Base-by-base conservation (phyloP, 2,797 vertebrate species). In the Rousettus madagascariensis region DNA sequence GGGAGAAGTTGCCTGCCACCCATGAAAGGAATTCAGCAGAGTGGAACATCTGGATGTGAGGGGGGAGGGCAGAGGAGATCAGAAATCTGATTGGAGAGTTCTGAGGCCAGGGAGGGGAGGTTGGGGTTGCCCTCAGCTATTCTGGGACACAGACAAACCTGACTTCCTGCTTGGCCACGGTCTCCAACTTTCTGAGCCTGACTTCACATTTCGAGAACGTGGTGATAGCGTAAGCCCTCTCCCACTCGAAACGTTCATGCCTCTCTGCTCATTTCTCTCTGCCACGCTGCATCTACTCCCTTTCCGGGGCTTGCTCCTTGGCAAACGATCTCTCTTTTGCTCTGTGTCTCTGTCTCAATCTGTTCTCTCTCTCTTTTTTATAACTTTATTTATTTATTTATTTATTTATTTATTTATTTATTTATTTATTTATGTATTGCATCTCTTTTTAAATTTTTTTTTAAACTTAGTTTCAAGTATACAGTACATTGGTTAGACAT, bases 201-300 rank as follows among this genome's bases (percentile, higher is more conserved):
- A 22, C 8, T 65, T 33, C 33, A 33, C 16, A 12, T 66, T 41
- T 26, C 6, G 69, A 77, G 59, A 43, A 16, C 19, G 38, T 1
- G 0, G 8, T 11, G 82, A 15, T 2, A 19, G 19, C 30, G 8
- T 10, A 79, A 30, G 20, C 11, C 16, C 24, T 30, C 19, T 53
- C 8, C 55, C 63, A 8, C 28, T 36, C 0, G 2, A 46, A 36
- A 24, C 0, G n/a, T 8, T 38, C 28, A 16, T 0, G 0, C 19
- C n/a, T 59, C 46, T 85, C 53, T 49, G n/a, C 33, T 30, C 43
- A 12, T 51, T 49, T 24, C 55, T 17, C 30, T n/a, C 33, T 16
- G 22, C 3, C 19, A 5, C 28, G 17, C 33, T 33, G 26, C 1
- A 9, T 46, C 75, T 59, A 24, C 43, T 28, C 6, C 17, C 71